Evolutionary conservation across 2,113 vertebrate genomes (phyloP).

Genomic region (Forbesichthys agassizii): DNA sequence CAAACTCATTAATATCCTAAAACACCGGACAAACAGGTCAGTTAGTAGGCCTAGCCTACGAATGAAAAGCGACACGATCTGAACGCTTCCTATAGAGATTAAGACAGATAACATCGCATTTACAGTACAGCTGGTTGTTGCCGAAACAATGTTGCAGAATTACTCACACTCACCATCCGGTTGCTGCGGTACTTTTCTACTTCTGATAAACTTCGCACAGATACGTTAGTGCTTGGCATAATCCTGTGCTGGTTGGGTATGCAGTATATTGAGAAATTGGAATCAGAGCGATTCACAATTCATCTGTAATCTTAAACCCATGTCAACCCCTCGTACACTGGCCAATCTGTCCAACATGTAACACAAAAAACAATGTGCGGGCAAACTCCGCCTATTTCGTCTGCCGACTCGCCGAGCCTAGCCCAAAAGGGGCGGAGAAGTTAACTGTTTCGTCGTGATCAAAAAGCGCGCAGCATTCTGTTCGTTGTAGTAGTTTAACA

Average conservation of each 20-base stretch:
- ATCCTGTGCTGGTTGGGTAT: constrained; percentile 19
- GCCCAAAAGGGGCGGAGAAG: constrained; percentile 21
- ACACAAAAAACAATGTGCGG: constrained; percentile 33
- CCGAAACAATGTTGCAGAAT: constrained; percentile 9
- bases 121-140: constrained; percentile 2
- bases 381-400: constrained; percentile 49
- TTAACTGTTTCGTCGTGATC: constrained; percentile 10
- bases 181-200: constrained; percentile 68
- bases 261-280: background rate
- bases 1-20: too few relatives aligned
- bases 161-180: constrained; percentile 66
- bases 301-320: constrained; percentile 27
- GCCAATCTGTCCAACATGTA: constrained; percentile 24
- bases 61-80: constrained; percentile 17
- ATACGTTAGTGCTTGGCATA: constrained; percentile 67
- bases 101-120: constrained; percentile 15
- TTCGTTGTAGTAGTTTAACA: background rate
- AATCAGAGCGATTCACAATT: background rate
- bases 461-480: too few relatives aligned
- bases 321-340: constrained; percentile 32
- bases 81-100: constrained; percentile 27
- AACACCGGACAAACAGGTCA: too few relatives aligned
- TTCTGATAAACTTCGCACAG: constrained; percentile 72
- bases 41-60: too few relatives aligned
- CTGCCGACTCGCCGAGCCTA: constrained; percentile 19